Conservation (phyloP, 2,888 invertebrate species). For the Dynastes grantii region DNA sequence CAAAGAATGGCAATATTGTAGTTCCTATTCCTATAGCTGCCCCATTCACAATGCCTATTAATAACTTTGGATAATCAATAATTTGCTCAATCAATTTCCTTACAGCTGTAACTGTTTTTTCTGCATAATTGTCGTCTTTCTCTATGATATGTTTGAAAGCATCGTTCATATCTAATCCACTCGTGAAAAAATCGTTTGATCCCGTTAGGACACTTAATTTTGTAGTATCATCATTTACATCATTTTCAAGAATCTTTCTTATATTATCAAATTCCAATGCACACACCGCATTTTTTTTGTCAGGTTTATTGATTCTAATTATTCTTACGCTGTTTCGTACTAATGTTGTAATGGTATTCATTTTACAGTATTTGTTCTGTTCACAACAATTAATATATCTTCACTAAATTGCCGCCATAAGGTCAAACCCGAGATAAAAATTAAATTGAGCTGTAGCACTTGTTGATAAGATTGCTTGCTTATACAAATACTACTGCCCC, state of each 20-base stretch:
- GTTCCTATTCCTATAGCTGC: conserved; percentile 94
- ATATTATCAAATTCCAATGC: conserved; percentile 79
- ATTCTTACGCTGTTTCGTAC: conserved; percentile 72
- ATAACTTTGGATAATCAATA: conserved; percentile 89
- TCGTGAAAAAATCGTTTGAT: conserved; percentile 85
- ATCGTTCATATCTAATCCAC: conserved; percentile 82
- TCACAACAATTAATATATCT: background rate
- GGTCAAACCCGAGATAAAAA: background rate
- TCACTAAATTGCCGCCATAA: background rate
- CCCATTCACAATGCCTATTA: conserved; percentile 93
- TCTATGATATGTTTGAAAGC: conserved; percentile 32
- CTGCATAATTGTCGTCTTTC: conserved; percentile 30
- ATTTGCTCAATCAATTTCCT: conserved; percentile 82
- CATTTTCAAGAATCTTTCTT: conserved; percentile 77
- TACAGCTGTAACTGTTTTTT: conserved; percentile 59
- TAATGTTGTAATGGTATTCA: conserved; percentile 44
- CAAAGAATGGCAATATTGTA: conserved; percentile 89
- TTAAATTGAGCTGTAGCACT: background rate
- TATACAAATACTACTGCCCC: background rate
- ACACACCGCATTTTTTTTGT: conserved; percentile 86
- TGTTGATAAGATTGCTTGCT: conserved; percentile 21
- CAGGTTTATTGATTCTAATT: conserved; percentile 83
- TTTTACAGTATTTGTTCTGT: conserved; percentile 1
- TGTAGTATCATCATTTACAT: conserved; percentile 79
- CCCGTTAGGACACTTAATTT: conserved; percentile 85